Evolutionary conservation across 1,140 invertebrate species (phyloP).

Genomic region (Bombus haemorrhoidalis): DNA sequence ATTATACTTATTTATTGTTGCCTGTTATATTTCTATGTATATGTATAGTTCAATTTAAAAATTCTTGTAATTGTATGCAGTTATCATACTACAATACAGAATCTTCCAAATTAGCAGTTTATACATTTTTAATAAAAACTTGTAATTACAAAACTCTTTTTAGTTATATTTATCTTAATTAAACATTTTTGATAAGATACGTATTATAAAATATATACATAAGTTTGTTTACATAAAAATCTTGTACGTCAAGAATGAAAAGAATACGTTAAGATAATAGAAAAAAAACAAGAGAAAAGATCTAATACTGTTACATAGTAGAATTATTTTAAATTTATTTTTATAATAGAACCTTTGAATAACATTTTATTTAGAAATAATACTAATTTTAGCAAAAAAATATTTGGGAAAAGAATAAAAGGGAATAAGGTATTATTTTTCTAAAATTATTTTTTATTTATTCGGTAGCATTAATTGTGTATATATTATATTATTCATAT

Average conservation of each 20-base stretch:
- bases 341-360: not conserved
- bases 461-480: not conserved
- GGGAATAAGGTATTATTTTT: too few species aligned
- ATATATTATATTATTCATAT: slow-evolving; percentile 5
- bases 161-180: not conserved
- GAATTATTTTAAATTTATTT: not conserved
- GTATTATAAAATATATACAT: not conserved
- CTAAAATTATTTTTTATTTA: slow-evolving; percentile 9
- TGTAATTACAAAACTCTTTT: not conserved
- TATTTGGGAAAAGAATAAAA: not conserved
- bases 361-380: not conserved
- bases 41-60: not conserved
- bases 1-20: not conserved
- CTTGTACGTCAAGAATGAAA: not conserved
- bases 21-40: too few species aligned
- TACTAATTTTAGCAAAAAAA: not conserved
- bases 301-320: not conserved
- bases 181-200: not conserved
- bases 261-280: not conserved
- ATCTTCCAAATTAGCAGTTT: not conserved
- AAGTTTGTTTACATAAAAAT: not conserved
- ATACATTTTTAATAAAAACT: not conserved
- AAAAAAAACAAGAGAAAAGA: not conserved
- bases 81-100: not conserved
- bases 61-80: not conserved